Evolutionary conservation across 2,797 vertebrate species (phyloP).

Genomic region (Nasua narica): DNA sequence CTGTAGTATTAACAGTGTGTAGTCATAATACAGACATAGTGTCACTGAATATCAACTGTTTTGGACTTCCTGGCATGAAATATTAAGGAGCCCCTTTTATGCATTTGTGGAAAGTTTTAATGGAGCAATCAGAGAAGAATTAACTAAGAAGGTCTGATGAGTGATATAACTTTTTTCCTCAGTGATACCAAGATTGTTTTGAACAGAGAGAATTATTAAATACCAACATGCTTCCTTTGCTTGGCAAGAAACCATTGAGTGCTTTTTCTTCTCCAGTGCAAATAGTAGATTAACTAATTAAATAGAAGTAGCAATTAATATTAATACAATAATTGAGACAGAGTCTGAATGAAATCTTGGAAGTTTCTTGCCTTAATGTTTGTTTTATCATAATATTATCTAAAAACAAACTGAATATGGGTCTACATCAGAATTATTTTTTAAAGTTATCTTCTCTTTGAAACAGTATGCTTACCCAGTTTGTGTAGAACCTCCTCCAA

Average conservation of each 20-base stretch:
- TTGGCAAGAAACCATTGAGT: slow-evolving; percentile 35
- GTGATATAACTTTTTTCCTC: slow-evolving; percentile 34
- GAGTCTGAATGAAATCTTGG: slow-evolving; percentile 44
- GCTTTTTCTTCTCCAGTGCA: slow-evolving; percentile 52
- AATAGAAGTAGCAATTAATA: slow-evolving; percentile 44
- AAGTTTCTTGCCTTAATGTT: slow-evolving; percentile 24
- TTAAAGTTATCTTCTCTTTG: slow-evolving; percentile 17
- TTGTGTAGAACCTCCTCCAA: background rate
- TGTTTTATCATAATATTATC: slow-evolving; percentile 31
- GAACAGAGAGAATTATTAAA: slow-evolving; percentile 67
- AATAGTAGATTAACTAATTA: slow-evolving; percentile 15
- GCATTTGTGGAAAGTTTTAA: slow-evolving; percentile 33
- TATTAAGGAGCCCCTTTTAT: slow-evolving; percentile 41
- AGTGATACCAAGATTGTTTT: slow-evolving; percentile 27
- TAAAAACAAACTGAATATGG: slow-evolving; percentile 18
- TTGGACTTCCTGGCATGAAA: slow-evolving; percentile 34
- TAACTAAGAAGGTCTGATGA: slow-evolving; percentile 38
- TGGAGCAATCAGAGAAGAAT: slow-evolving; percentile 44
- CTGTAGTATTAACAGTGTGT: slow-evolving; percentile 9
- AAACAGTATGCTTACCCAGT: slow-evolving; percentile 37
- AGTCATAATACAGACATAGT: slow-evolving; percentile 27
- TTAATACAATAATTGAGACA: slow-evolving; percentile 51
- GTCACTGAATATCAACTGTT: slow-evolving; percentile 49
- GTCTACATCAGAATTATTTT: slow-evolving; percentile 38
- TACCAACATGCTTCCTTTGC: background rate